Evolutionary conservation across 2,113 vertebrate genomes (phyloP).

Genomic region (Enhydra lutris): DNA sequence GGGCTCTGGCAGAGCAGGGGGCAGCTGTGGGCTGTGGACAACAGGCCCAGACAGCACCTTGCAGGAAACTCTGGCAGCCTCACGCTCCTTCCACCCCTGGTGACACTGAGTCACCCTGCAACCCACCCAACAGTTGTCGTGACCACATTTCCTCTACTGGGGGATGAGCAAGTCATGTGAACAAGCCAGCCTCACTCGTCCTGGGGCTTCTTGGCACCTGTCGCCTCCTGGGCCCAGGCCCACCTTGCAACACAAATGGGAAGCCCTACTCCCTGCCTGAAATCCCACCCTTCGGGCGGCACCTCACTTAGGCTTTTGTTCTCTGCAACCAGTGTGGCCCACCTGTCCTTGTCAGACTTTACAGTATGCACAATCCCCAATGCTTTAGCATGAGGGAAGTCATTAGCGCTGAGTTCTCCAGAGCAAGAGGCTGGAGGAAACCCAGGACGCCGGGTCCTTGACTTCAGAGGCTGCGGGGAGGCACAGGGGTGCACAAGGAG

Average conservation of each 20-base stretch:
- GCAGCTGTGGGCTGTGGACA: background rate
- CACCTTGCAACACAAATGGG: background rate
- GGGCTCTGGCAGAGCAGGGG: background rate
- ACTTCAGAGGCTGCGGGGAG: background rate
- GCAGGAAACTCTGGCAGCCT: background rate
- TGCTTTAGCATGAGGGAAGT: background rate
- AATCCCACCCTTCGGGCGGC: background rate
- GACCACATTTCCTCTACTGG: constrained; percentile 46
- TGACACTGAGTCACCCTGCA: constrained; percentile 52
- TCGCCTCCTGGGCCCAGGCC: background rate
- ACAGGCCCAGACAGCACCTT: background rate
- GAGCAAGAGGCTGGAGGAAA: background rate
- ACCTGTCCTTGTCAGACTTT: background rate
- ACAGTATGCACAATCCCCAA: accelerated
- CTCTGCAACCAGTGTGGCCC: accelerated
- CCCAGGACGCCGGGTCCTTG: background rate
- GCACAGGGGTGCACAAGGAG: background rate
- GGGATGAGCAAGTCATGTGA: background rate
- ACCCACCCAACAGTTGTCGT: background rate
- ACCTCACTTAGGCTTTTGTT: accelerated
- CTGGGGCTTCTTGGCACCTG: accelerated
- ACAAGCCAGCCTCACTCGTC: background rate
- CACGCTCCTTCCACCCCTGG: background rate
- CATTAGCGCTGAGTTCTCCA: background rate
- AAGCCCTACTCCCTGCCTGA: accelerated